Evolutionary conservation across 2,797 vertebrate species (phyloP), one percentile per base, ranked within the genome.

Genomic region (Spinibarbus caldwelli): DNA sequence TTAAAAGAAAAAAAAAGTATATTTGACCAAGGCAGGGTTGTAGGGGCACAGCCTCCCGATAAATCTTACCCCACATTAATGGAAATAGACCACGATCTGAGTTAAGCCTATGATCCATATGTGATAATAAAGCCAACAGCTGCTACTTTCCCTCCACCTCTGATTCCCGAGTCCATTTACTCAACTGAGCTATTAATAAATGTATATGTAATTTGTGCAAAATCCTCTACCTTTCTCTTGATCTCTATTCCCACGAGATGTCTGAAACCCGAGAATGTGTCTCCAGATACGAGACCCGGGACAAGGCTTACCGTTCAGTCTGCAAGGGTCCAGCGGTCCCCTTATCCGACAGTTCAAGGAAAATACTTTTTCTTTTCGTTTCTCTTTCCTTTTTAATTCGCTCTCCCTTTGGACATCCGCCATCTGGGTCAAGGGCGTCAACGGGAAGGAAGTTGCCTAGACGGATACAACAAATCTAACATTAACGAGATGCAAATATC

Each of bases 361-460:
- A 95, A 93, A 94, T 91, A 91, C 94, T 94, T 92, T 91, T 88
- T 94, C n/a, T n/a, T n/a, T n/a, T n/a, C n/a, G 93, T 92, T 93
- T 94, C 91, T 89, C 85, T 86, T 88, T 88, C 87, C 78, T 81
- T 93, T 93, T 94, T 94, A 94, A 94, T 94, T 93, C 89, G 90
- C 80, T 83, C 86, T 94, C 92, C 93, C 81, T 90, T 72, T 92
- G 93, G 91, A 94, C 90, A 87, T 92, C 92, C 87, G 5, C 87
- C 90, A 95, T 94, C 81, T 95, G 92, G 94, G 94, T 95, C 94
- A 96, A 95, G 95, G 95, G 87, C 93, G 93, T 87, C 84, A 68
- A 80, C 91, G 86, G 85, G 88, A 92, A 79, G 78, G 52, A 90
- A 89, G 93, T 90, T 89, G 85, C 89, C 86, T 86, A 80, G 83